Evolutionary conservation across 2,888 invertebrate species (phyloP), one percentile per base, ranked within the genome.

Genomic region (Polymixis lichenea): DNA sequence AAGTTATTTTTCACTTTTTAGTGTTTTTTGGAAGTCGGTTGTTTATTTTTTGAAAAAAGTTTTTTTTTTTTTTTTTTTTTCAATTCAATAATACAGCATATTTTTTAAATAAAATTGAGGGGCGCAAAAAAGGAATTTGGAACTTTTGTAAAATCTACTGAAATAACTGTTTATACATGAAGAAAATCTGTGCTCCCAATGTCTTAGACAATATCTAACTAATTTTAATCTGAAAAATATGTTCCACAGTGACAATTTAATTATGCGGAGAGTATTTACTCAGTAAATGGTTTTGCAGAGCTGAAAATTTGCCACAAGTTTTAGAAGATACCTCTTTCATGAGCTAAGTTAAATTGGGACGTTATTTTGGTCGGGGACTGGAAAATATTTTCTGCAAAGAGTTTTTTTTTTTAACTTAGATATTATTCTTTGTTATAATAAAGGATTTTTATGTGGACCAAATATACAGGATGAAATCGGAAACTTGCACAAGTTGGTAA

Each of bases 301-400:
- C 49, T 73, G 73, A 79, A 32, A 74, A 68, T 73, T 74, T 66
- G n/a, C 13, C 28, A 55, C 49, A 53, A 72, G 19, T 75, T 78
- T 78, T 22, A 64, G 62, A 67, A 73, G 46, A 74, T 73, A 53
- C 53, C 72, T 82, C 28, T 49, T 72, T 73, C 68, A 70, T 70
- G 74, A 72, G 46, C 38, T 71, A 75, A 75, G 62, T 83, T 83
- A 64, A 78, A 85, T 82, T 78, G 25, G 38, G 60, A 72, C 62
- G 60, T 74, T 69, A 82, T 74, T 75, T 75, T 22, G 73, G 32
- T 53, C 22, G 19, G 22, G n/a, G 11, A 43, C 38, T 70, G 25
- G 22, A 46, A 53, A 38, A 67, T 58, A 81, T 81, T 73, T 76
- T 69, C 19, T n/a, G 15, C 58, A 58, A 13, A n/a, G n/a, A n/a